Percentiles rank a stretch among this genome's conserved stretches.
Conservation (phyloP, 2,888 invertebrate species). For the Lycophotia porphyrea region DNA sequence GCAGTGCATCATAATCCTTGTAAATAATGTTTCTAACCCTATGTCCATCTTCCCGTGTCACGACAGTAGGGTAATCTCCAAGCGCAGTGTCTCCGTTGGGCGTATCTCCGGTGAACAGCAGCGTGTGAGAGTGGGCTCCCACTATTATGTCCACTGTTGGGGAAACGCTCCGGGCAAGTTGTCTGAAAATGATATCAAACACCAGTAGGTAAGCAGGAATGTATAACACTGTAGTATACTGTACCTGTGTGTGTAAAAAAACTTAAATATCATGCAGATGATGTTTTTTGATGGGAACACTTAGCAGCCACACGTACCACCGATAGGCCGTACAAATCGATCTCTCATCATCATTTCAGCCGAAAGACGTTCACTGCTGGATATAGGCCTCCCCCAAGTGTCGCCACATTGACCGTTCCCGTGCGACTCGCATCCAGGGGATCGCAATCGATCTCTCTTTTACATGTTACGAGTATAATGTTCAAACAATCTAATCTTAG, state of each 20-base stretch:
- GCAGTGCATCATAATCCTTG: neutral
- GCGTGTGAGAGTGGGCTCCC: slow-evolving; percentile 96
- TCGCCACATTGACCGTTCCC: too few relatives aligned
- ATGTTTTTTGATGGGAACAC: neutral
- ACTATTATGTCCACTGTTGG: slow-evolving; percentile 94
- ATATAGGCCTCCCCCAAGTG: too few relatives aligned
- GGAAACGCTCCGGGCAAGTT: slow-evolving; percentile 92
- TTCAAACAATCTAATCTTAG: neutral
- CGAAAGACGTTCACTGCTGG: too few relatives aligned
- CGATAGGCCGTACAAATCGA: neutral
- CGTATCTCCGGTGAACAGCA: slow-evolving; percentile 91
- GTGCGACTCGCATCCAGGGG: too few relatives aligned
- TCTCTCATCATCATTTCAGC: too few relatives aligned
- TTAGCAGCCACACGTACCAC: neutral
- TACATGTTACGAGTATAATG: too few relatives aligned
- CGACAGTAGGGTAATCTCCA: slow-evolving; percentile 93
- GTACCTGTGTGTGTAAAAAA: neutral
- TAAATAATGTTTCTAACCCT: slow-evolving; percentile 71
- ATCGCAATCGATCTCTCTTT: too few relatives aligned
- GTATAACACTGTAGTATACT: neutral
- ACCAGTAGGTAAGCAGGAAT: neutral
- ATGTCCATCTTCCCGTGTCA: slow-evolving; percentile 89
- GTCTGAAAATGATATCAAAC: slow-evolving; percentile 66
- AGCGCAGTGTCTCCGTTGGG: slow-evolving; percentile 90
- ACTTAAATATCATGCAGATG: neutral